Evolutionary conservation across 2,888 invertebrate genomes (phyloP).

Genomic region (Graphium colonna): DNA sequence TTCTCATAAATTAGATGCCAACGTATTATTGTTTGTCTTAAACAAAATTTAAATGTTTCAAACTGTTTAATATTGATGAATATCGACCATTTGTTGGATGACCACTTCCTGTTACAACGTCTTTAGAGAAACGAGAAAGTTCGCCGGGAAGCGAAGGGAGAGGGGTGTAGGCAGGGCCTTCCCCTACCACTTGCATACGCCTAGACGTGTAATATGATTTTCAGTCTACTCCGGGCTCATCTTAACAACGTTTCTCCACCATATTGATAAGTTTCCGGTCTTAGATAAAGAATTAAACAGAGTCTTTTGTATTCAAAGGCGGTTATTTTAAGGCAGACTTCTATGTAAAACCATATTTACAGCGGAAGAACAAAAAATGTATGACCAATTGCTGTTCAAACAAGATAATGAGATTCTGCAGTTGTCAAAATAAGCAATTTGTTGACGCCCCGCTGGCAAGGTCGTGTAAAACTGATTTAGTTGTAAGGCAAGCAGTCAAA

Average conservation of each 20-base stretch:
- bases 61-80: slow-evolving; percentile 8
- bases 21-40: too few relatives aligned
- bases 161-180: slow-evolving; percentile 8
- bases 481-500: slow-evolving; percentile 31
- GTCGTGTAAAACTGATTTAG: slow-evolving; percentile 37
- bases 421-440: slow-evolving; percentile 58
- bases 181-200: slow-evolving; percentile 20
- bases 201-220: slow-evolving; percentile 17
- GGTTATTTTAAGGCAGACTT: too few relatives aligned
- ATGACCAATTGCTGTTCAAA: slow-evolving; percentile 51
- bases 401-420: slow-evolving; percentile 61
- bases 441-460: slow-evolving; percentile 48
- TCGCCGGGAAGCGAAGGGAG: slow-evolving; percentile 11
- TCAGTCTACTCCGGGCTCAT: slow-evolving; percentile 7
- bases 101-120: slow-evolving; percentile 17
- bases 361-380: slow-evolving; percentile 18
- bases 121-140: slow-evolving; percentile 20
- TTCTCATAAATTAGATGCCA: too few relatives aligned
- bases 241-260: slow-evolving; percentile 12
- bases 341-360: slow-evolving; percentile 6
- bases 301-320: neutral
- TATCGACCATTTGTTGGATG: slow-evolving; percentile 13
- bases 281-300: too few relatives aligned
- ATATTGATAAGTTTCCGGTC: too few relatives aligned
- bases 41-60: slow-evolving; percentile 2